Evolutionary conservation across 2,888 invertebrate species (phyloP), one percentile per base, ranked within the genome.

Genomic region (Drosophila flavopinicola): DNA sequence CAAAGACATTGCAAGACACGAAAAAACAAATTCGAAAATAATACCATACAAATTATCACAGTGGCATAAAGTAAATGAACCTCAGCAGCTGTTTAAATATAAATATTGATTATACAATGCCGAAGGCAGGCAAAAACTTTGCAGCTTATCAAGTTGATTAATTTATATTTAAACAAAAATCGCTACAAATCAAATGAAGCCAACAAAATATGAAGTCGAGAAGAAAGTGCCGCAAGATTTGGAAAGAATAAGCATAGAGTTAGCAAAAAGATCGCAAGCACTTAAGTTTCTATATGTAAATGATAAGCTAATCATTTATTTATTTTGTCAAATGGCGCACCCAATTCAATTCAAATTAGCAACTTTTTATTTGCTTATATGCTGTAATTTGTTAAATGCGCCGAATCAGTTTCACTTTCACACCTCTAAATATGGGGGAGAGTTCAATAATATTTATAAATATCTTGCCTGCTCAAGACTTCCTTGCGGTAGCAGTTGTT

Each of bases 31-130:
- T 60, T 15, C 35, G 57, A 51, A 27, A 41, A 59, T 59, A 53
- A 59, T 44, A 54, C 32, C 49, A 35, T 29, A 39, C 24, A 44
- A 64, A 74, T 69, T 47, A 80, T 66, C 66, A 69, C 66, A 49
- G 49, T 41, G 25, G 53, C 32, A 39, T 51, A 10, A 54, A 60
- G 82, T 63, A 84, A 70, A 80, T 70, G 76, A 80, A 85, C 78
- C 52, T 32, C 17, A 66, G 27, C 78, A 78, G 47, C 70, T 84
- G 78, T 66, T 51, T 17, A 66, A 84, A 69, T 35, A 69, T 66
- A 48, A 49, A 54, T 41, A 52, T 64, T 53, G 37, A 73, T 71
- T 71, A 68, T 64, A 49, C 58, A 64, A 68, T 37, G 45, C n/a
- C 35, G 30, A n/a, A 29, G 29, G n/a, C 25, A 39, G 20, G 4